Evolutionary conservation across 2,113 vertebrate species (phyloP).

Genomic region (Callithrix jacchus): DNA sequence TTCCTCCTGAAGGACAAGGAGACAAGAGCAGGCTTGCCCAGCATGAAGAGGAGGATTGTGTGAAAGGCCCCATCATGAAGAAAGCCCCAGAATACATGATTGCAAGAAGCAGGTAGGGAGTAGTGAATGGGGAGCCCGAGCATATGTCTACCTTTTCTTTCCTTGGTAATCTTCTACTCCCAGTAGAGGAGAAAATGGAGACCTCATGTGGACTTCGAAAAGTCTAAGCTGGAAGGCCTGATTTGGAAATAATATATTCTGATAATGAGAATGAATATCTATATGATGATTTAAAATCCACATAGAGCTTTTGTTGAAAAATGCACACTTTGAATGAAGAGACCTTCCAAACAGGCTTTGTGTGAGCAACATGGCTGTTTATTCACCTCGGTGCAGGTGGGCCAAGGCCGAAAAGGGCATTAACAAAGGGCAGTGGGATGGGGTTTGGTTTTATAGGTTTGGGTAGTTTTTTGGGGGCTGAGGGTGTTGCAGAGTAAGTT

Average conservation of each 20-base stretch:
- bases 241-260: neutral
- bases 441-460: too few relatives aligned
- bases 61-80: neutral
- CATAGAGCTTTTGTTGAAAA: neutral
- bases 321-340: too few relatives aligned
- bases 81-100: neutral
- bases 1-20: neutral
- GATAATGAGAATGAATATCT: neutral
- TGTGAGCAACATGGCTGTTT: too few relatives aligned
- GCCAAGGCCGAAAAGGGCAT: too few relatives aligned
- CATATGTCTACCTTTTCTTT: neutral
- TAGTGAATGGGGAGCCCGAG: neutral
- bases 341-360: too few relatives aligned
- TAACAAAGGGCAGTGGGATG: too few relatives aligned
- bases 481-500: too few relatives aligned
- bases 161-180: neutral
- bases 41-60: neutral
- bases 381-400: too few relatives aligned
- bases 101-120: neutral
- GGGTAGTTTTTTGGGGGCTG: too few relatives aligned
- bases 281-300: neutral
- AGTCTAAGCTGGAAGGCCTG: neutral
- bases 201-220: neutral
- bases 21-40: neutral
- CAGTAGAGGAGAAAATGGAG: neutral